Conservation (phyloP, 2,113 vertebrate genomes). For the Aplodontia rufa region DNA sequence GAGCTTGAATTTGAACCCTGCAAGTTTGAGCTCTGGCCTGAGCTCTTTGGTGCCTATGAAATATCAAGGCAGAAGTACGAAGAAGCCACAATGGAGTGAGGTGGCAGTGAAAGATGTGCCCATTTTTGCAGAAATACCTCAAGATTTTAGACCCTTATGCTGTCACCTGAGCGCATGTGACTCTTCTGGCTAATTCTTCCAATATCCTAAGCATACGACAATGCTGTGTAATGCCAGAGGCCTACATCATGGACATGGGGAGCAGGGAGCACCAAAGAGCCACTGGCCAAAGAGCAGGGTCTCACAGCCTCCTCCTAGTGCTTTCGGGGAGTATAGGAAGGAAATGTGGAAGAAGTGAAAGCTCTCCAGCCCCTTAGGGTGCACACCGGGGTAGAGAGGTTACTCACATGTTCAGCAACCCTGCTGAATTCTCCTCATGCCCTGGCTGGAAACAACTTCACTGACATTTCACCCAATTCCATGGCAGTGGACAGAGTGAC, state of each 20-base stretch:
- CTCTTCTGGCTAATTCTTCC: neutral
- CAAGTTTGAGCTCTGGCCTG: neutral
- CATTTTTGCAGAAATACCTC: neutral
- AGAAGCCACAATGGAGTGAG: neutral
- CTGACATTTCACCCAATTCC: neutral
- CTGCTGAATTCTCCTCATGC: too few relatives aligned
- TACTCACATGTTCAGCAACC: neutral
- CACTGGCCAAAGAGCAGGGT: too few relatives aligned
- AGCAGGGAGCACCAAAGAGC: neutral
- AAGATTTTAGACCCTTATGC: neutral
- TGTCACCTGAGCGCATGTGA: neutral
- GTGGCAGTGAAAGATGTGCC: too few relatives aligned
- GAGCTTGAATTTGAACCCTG: neutral
- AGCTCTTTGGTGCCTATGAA: neutral
- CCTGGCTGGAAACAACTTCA: neutral
- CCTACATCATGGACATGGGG: neutral
- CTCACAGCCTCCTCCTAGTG: neutral
- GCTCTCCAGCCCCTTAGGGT: neutral
- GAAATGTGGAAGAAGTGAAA: too few relatives aligned
- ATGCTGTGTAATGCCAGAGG: slow-evolving; percentile 41
- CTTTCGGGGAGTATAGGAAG: too few relatives aligned
- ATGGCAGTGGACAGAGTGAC: neutral
- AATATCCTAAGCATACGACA: slow-evolving; percentile 22
- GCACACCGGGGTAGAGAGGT: neutral
- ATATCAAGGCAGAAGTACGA: neutral